A percentile compares a stretch with the other conserved stretches of the same genome.
Evolutionary conservation across 2,113 vertebrate species (phyloP).

Genomic region (Macrotus californicus): DNA sequence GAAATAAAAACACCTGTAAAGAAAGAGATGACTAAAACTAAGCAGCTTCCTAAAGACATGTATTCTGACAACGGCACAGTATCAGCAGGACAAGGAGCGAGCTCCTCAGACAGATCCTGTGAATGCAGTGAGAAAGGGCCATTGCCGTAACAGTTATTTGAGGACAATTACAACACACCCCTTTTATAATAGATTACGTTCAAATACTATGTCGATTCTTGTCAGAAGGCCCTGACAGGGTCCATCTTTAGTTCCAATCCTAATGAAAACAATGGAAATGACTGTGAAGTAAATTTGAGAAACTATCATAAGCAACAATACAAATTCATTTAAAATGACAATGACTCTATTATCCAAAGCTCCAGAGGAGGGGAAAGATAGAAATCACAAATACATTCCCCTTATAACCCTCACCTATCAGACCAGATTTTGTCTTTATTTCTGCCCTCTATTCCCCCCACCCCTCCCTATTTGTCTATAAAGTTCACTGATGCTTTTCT

Average conservation of each 20-base stretch:
- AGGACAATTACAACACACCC: background rate
- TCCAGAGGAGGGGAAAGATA: background rate
- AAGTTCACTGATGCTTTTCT: background rate
- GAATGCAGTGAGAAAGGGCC: background rate
- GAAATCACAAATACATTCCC: background rate
- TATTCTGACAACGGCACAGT: background rate
- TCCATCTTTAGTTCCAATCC: background rate
- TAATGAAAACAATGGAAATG: background rate
- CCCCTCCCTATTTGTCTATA: background rate
- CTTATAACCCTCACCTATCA: background rate
- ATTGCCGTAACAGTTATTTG: background rate
- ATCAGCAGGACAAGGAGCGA: background rate
- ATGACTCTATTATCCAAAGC: background rate
- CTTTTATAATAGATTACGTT: background rate
- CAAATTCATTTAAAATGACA: background rate
- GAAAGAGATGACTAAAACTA: conserved; percentile 27
- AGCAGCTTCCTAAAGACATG: background rate
- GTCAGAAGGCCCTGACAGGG: background rate
- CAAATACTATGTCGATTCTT: background rate
- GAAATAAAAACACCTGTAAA: conserved; percentile 55
- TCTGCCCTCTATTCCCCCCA: background rate
- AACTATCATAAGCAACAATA: background rate
- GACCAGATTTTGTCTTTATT: background rate
- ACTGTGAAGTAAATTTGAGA: background rate
- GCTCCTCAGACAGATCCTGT: background rate